phyloP scores from a whole-genome alignment of 2,888 invertebrate genomes.

The Euproctis similis region DNA sequence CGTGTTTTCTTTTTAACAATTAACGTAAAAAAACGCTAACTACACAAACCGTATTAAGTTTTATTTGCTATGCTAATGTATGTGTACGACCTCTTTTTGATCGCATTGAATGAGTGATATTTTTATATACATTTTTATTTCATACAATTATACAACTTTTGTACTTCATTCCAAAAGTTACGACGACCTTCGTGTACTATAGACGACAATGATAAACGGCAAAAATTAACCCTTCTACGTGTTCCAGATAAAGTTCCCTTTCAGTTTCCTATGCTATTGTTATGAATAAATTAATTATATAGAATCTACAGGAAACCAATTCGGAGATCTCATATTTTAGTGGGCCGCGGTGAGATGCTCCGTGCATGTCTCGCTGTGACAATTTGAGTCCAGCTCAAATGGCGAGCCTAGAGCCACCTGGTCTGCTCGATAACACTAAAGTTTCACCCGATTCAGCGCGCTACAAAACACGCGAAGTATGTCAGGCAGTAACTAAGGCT shows the following conservation, averaged over 20 bases:
- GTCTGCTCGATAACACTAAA: slow-evolving; percentile 48
- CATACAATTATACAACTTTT: too few relatives aligned
- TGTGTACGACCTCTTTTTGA: too few relatives aligned
- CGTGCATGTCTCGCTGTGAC: slow-evolving; percentile 64
- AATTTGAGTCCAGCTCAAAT: slow-evolving; percentile 74
- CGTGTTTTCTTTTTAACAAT: too few relatives aligned
- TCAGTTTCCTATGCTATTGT: slow-evolving; percentile 68
- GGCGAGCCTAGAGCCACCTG: slow-evolving; percentile 59
- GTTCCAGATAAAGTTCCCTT: slow-evolving; percentile 65
- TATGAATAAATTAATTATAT: slow-evolving; percentile 74
- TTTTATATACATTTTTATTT: too few relatives aligned
- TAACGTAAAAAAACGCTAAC: too few relatives aligned
- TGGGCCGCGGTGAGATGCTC: slow-evolving; percentile 61
- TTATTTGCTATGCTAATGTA: too few relatives aligned
- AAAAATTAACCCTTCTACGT: slow-evolving; percentile 36
- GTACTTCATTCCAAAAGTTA: too few relatives aligned
- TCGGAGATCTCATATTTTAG: slow-evolving; percentile 71
- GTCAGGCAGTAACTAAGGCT: slow-evolving; percentile 72
- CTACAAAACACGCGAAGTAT: slow-evolving; percentile 52
- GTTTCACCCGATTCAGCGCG: slow-evolving; percentile 40
- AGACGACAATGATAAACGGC: slow-evolving; percentile 41
- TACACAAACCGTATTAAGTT: too few relatives aligned
- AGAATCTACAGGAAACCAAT: slow-evolving; percentile 75
- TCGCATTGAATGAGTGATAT: too few relatives aligned
- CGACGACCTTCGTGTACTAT: slow-evolving; percentile 9